These are phyloP conservation scores for Osmoderma eremita DNA, from an alignment of 2,888 invertebrate species.

Conservation along the genomic window DNA sequence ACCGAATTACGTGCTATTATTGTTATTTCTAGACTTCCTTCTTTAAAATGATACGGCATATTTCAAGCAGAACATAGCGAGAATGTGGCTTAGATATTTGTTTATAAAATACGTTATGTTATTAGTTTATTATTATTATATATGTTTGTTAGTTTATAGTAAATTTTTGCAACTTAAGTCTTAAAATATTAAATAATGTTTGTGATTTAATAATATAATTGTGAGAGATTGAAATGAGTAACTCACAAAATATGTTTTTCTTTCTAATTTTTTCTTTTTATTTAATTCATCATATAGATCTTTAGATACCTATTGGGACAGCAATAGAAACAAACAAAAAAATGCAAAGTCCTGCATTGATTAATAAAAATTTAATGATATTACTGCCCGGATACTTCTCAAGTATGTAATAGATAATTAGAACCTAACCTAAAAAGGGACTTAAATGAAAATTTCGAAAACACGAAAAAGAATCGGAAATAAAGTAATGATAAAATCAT, in stretches of 20 bases:
- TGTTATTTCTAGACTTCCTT: slow-evolving; percentile 17
- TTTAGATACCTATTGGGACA: slow-evolving; percentile 7
- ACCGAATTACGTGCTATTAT: slow-evolving; percentile 12
- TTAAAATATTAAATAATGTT: slow-evolving; percentile 56
- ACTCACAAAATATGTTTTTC: slow-evolving; percentile 32
- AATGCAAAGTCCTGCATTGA: slow-evolving; percentile 14
- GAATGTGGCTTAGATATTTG: slow-evolving; percentile 51
- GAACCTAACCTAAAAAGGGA: too few relatives aligned
- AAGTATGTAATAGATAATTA: background rate
- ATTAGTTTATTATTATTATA: slow-evolving; percentile 60
- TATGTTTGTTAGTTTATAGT: slow-evolving; percentile 65
- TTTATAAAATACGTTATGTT: slow-evolving; percentile 61
- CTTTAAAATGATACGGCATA: slow-evolving; percentile 21
- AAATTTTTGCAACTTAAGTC: slow-evolving; percentile 59
- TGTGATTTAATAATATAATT: slow-evolving; percentile 54
- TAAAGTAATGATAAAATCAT: background rate
- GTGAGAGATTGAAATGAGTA: slow-evolving; percentile 39
- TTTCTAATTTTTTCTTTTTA: slow-evolving; percentile 7
- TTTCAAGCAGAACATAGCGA: slow-evolving; percentile 20
- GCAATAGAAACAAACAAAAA: slow-evolving; percentile 23
- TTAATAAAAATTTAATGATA: slow-evolving; percentile 6
- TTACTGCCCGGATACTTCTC: background rate
- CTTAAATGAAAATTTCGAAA: too few relatives aligned
- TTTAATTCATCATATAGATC: slow-evolving; percentile 1
- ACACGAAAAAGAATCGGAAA: background rate